Evolutionary conservation across 2,888 invertebrate species (phyloP), one percentile per base, ranked within the genome.

Genomic region (Empis stercorea): DNA sequence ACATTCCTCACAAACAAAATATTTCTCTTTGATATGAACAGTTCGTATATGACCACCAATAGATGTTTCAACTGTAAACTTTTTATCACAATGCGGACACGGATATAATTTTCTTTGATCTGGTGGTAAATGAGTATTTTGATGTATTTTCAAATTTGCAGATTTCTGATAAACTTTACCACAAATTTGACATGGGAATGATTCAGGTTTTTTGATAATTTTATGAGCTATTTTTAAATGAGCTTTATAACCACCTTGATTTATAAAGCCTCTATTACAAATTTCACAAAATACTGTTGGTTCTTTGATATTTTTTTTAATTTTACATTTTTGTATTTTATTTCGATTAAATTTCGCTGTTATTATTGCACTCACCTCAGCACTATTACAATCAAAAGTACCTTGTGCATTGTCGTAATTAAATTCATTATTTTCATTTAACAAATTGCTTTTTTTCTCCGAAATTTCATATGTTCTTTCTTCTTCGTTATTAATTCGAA

Each of bases 1-100:
- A 54, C 66, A 66, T 47, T 61, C 58, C 48, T 64, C 63, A 53
- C 66, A 68, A 13, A 63, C 62, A 52, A 62, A 66, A 6, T 65
- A 64, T 23, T 63, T 48, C 34, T 53, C 51, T 13, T 52, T 50
- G 10, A 51, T 51, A 38, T 56, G 56, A n/a, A 54, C 47, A 1
- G 50, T 43, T 16, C 48, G 3, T 5, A 34, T n/a, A 34, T 34
- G 34, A 34, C 13, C 34, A 5, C n/a, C 13, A n/a, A 34, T 7
- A n/a, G 34, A 34, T n/a, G n/a, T 13, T 34, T n/a, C 9, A 3
- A n/a, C 61, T 13, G 59, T 57, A 23, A 64, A 66, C 41, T 59
- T 61, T 48, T 62, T 64, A 27, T 62, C 62, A 48, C 66, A 66
- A 27, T 56, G 61, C 11, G 54, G 50, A 49, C 67, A 68, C 10